Percentiles rank a stretch among this genome's conserved stretches.
Evolutionary conservation across 1,140 invertebrate species (phyloP).

Genomic region (Philaenus spumarius): DNA sequence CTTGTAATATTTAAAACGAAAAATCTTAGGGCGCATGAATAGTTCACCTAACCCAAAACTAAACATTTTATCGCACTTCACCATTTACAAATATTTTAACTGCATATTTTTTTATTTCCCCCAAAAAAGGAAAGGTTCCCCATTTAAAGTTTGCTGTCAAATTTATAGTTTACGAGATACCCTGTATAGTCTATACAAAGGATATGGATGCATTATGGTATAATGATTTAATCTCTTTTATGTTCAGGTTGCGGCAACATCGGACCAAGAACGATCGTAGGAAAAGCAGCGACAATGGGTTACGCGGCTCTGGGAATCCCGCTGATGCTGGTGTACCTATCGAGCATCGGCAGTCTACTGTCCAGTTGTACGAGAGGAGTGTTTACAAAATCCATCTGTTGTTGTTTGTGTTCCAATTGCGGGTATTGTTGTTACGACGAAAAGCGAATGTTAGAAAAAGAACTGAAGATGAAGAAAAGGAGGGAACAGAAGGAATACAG

Average conservation of each 20-base stretch:
- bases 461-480: conserved; percentile 65
- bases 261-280: conserved; percentile 63
- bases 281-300: conserved; percentile 78
- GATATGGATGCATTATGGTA: no score
- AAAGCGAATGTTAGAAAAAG: conserved; percentile 67
- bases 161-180: no score
- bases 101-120: no score
- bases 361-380: conserved; percentile 79
- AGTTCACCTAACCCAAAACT: no score
- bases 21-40: no score
- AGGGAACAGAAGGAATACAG: conserved; percentile 66
- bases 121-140: no score
- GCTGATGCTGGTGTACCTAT: conserved; percentile 80
- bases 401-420: conserved; percentile 75
- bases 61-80: no score
- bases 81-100: no score
- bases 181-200: no score
- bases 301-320: conserved; percentile 89
- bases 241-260: conserved; percentile 81
- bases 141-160: no score
- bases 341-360: conserved; percentile 72
- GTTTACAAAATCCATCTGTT: conserved; percentile 74
- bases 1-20: no score
- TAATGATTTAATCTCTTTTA: no score
- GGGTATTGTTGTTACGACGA: conserved; percentile 82